phyloP scores from a whole-genome alignment of 2,113 vertebrate species.

The Ceuthmochares aereus region DNA sequence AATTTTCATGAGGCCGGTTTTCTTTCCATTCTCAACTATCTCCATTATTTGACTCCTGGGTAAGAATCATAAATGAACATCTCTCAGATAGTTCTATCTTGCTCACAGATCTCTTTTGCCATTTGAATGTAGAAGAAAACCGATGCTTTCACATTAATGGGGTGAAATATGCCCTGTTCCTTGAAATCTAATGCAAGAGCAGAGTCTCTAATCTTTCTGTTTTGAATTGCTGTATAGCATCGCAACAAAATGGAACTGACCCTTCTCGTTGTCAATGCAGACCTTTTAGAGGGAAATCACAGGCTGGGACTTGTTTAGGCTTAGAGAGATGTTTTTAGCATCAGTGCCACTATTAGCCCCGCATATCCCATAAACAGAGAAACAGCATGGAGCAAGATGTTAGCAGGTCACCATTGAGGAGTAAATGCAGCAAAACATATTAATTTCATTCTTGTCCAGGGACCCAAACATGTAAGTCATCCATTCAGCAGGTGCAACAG shows the following conservation, averaged over 20 bases:
- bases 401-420: neutral
- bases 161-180: constrained; percentile 12
- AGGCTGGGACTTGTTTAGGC: neutral
- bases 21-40: neutral
- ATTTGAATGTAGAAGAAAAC: neutral
- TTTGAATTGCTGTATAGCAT: neutral
- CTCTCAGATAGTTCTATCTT: neutral
- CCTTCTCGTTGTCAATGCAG: neutral
- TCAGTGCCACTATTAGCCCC: neutral
- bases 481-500: neutral
- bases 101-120: constrained; percentile 18
- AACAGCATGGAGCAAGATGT: neutral
- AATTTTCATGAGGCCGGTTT: neutral
- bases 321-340: neutral
- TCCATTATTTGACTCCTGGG: neutral
- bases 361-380: neutral
- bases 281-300: neutral
- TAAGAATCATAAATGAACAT: constrained; percentile 5
- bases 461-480: too few species aligned
- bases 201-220: neutral
- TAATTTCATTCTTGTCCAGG: neutral
- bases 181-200: neutral
- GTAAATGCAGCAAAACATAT: neutral
- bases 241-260: neutral
- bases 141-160: neutral